Evolutionary conservation across 1,140 invertebrate genomes (phyloP).

Genomic region (Nylanderia fulva): DNA sequence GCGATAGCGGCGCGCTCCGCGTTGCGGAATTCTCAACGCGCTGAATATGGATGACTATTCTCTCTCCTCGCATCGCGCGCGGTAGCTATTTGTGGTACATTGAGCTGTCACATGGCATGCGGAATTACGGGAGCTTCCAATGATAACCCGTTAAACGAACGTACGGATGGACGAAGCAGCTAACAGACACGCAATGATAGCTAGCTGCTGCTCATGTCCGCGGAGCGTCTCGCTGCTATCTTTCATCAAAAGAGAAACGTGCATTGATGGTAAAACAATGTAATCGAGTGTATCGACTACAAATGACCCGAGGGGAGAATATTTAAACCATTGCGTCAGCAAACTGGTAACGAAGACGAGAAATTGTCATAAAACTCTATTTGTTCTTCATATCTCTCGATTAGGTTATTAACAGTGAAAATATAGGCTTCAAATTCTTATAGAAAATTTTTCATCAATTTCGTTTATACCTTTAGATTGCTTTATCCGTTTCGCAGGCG

Average conservation of each 20-base stretch:
- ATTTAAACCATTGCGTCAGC: not conserved
- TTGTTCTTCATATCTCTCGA: not conserved
- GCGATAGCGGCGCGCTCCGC: slow-evolving; percentile 74
- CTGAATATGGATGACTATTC: slow-evolving; percentile 82
- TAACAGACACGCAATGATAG: slow-evolving; percentile 42
- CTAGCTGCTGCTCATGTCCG: slow-evolving; percentile 9
- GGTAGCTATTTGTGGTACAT: slow-evolving; percentile 79
- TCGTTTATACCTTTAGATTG: not conserved
- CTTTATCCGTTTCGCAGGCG: not conserved
- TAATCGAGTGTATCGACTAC: not conserved
- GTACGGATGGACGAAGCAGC: slow-evolving; percentile 63
- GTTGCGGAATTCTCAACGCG: slow-evolving; percentile 73
- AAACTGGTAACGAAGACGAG: not conserved
- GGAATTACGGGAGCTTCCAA: slow-evolving; percentile 78
- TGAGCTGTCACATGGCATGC: slow-evolving; percentile 77
- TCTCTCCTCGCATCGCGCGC: slow-evolving; percentile 69
- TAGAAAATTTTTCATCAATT: not conserved
- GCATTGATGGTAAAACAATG: not conserved
- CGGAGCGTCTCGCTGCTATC: slow-evolving; percentile 17
- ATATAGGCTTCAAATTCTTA: not conserved
- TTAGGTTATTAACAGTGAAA: not conserved
- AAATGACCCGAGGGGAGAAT: not conserved
- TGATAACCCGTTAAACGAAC: slow-evolving; percentile 80
- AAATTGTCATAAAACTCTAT: not conserved
- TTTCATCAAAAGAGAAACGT: slow-evolving; percentile 21